Evolutionary conservation across 2,888 invertebrate species (phyloP), one percentile per base, ranked within the genome.

Genomic region (Drosophila borealis): DNA sequence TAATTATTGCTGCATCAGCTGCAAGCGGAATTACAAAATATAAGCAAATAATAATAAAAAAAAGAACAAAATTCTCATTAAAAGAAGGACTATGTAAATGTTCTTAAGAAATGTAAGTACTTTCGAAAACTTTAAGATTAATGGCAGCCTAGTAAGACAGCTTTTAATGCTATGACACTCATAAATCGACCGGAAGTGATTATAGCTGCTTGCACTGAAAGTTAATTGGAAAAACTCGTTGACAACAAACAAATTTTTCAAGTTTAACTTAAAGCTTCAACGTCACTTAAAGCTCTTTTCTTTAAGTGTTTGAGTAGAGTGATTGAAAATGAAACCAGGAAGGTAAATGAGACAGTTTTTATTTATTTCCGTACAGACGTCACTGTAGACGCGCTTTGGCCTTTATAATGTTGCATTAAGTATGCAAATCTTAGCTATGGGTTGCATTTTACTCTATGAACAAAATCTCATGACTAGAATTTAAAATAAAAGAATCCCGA

Each of bases 1-100:
- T 41, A 41, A 17, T 62, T 59, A 67, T 67, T 67, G 68, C 59
- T 48, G 60, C 33, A 67, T 53, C 59, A 61, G 42, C 68, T 29
- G 34, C 46, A 60, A 46, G 41, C 19, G 14, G 11, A 44, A 29
- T 14, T 46, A 11, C 10, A 46, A 3, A 25, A 34, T 13, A n/a
- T 5, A 2, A 13, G 17, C 0, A 10, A 1, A 5, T n/a, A 2
- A 21, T 9, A 4, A 21, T 17, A 0, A 36, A 14, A 19, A 34
- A 10, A 13, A 8, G 21, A 21, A 10, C 41, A 36, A 49, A 50
- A 49, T 53, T 34, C 48, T 65, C 49, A 65, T 48, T 65, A 63
- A 53, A 36, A 19, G 10, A 46, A 36, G 54, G 53, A 54, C 54
- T 48, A 64, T 34, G 33, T 39, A 53, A 64, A 64, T 51, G 45